Conservation (phyloP, 1,140 invertebrate genomes). For the Delia radicum region DNA sequence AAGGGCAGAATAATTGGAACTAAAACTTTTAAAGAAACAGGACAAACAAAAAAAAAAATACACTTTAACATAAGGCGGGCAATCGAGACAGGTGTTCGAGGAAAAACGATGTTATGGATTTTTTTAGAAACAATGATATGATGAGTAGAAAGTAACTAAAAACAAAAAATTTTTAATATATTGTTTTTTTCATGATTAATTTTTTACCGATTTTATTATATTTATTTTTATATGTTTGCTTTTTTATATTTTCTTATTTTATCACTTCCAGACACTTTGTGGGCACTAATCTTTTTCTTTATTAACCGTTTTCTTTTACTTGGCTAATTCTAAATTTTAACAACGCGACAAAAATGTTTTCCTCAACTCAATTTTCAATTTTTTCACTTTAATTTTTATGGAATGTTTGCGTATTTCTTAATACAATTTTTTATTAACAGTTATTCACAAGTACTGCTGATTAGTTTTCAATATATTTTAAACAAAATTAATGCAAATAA, state of each 20-base stretch:
- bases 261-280: not conserved
- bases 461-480: not conserved
- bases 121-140: not conserved
- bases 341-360: constrained; percentile 30
- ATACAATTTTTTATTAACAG: not conserved
- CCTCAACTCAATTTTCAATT: constrained; percentile 8
- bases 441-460: not conserved
- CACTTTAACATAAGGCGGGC: not conserved
- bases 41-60: too few species aligned
- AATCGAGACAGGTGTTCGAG: not conserved
- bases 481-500: constrained; percentile 10
- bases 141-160: too few species aligned
- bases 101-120: not conserved
- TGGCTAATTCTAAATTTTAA: constrained; percentile 21
- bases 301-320: constrained; percentile 23
- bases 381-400: constrained; percentile 1
- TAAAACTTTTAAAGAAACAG: not conserved
- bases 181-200: not conserved
- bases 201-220: not conserved
- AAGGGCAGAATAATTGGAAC: constrained; percentile 9
- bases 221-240: not conserved
- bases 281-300: not conserved
- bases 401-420: not conserved
- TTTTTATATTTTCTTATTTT: not conserved
- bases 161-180: not conserved